Evolutionary conservation across 2,113 vertebrate species (phyloP).

Genomic region (Pedionomus torquatus): DNA sequence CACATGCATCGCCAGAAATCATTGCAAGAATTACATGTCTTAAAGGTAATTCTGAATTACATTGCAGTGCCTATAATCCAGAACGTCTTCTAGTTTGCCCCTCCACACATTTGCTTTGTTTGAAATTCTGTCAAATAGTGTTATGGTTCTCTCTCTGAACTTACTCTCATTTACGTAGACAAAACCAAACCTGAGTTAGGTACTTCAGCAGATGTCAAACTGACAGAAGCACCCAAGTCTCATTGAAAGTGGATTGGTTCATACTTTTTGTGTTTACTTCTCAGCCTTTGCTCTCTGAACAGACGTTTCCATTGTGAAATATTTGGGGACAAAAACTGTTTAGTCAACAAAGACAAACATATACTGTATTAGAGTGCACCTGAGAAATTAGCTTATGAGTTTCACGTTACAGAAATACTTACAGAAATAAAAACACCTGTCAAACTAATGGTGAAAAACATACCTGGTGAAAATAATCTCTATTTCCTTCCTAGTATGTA

Average conservation of each 20-base stretch:
- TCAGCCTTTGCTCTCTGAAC: neutral
- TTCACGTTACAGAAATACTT: neutral
- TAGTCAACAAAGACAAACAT: neutral
- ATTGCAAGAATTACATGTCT: neutral
- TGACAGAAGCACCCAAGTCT: neutral
- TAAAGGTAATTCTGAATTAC: neutral
- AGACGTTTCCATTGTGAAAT: neutral
- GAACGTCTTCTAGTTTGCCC: neutral
- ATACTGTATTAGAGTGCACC: neutral
- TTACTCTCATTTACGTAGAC: rapidly evolving
- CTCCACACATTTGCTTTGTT: neutral
- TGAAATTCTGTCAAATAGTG: neutral
- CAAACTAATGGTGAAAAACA: neutral
- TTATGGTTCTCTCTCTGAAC: rapidly evolving
- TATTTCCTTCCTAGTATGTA: neutral
- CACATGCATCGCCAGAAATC: rapidly evolving
- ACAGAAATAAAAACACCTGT: neutral
- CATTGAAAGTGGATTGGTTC: rapidly evolving
- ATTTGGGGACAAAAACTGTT: neutral
- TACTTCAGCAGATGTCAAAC: neutral
- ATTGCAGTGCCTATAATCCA: rapidly evolving
- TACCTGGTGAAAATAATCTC: rapidly evolving
- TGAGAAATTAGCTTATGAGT: neutral
- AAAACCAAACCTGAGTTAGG: neutral
- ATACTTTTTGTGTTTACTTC: neutral